A percentile compares a stretch with the other conserved stretches of the same genome.
These are phyloP conservation scores for Dasypus novemcinctus DNA, from an alignment of 2,113 vertebrate species.

Conservation along the genomic window DNA sequence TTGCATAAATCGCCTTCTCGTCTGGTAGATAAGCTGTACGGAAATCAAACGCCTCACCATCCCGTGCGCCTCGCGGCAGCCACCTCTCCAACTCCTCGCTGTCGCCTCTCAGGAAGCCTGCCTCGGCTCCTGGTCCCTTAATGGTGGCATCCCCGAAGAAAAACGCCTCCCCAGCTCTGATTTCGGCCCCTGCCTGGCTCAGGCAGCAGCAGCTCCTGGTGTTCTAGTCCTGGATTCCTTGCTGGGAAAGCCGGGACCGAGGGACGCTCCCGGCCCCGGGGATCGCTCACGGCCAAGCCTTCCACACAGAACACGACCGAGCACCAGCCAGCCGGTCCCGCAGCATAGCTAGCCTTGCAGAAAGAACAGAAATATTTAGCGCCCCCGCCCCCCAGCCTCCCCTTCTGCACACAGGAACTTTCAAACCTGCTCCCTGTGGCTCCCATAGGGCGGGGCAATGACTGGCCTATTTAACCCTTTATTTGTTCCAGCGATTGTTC, in stretches of 20 bases:
- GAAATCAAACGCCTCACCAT: constrained; percentile 62
- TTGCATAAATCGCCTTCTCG: constrained; percentile 73
- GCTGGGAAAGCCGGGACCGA: neutral
- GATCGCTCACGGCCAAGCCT: neutral
- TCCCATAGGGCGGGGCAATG: constrained; percentile 66
- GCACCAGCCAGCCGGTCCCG: neutral
- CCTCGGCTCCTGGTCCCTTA: neutral
- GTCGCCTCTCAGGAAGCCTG: neutral
- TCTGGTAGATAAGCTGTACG: constrained; percentile 49
- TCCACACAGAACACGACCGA: neutral
- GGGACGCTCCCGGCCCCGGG: neutral
- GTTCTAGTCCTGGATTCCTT: neutral
- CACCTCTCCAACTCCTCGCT: constrained; percentile 16
- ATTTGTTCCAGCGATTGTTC: constrained; percentile 46
- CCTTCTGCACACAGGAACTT: constrained; percentile 64
- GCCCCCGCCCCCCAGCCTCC: neutral
- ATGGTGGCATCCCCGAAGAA: neutral
- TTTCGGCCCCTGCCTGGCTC: neutral
- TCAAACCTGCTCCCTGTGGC: constrained; percentile 64
- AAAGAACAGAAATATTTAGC: constrained; percentile 10
- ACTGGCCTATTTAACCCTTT: constrained; percentile 71
- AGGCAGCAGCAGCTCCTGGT: neutral
- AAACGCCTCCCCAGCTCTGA: constrained; percentile 26
- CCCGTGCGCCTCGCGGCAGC: neutral
- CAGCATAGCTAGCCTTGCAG: neutral